Evolutionary conservation across 2,888 invertebrate genomes (phyloP).

Genomic region (Scaptomyza tumidula): DNA sequence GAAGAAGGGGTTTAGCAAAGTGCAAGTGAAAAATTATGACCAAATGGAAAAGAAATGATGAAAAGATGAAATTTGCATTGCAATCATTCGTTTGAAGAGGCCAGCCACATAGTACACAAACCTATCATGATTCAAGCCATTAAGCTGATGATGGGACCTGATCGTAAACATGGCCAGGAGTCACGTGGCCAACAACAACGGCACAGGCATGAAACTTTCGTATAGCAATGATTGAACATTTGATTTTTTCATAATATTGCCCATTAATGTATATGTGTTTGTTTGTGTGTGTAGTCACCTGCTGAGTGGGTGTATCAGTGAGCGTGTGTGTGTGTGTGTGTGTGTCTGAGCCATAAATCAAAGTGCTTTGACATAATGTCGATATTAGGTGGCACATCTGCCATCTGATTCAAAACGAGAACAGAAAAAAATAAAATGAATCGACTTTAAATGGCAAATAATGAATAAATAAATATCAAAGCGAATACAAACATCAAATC

Average conservation of each 20-base stretch:
- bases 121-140: slow-evolving; percentile 52
- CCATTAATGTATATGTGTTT: slow-evolving; percentile 22
- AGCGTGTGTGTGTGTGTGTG: too few relatives aligned
- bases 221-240: slow-evolving; percentile 69
- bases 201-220: too few relatives aligned
- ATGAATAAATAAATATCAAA: slow-evolving; percentile 34
- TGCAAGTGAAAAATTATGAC: slow-evolving; percentile 35
- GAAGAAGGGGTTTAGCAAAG: slow-evolving; percentile 3
- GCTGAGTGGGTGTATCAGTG: slow-evolving; percentile 6
- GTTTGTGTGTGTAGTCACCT: slow-evolving; percentile 23
- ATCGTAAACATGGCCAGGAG: slow-evolving; percentile 46
- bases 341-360: slow-evolving; percentile 58
- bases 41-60: slow-evolving; percentile 22
- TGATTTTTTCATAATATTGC: slow-evolving; percentile 67
- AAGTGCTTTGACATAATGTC: slow-evolving; percentile 68
- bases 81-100: background rate
- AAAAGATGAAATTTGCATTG: slow-evolving; percentile 39
- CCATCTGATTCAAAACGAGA: slow-evolving; percentile 29
- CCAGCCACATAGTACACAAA: background rate
- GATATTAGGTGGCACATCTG: slow-evolving; percentile 68
- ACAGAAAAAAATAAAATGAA: slow-evolving; percentile 21
- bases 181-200: too few relatives aligned
- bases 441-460: slow-evolving; percentile 47
- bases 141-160: slow-evolving; percentile 57
- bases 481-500: slow-evolving; percentile 12